Evolutionary conservation across 2,113 vertebrate species (phyloP).

Genomic region (Oplegnathus fasciatus): DNA sequence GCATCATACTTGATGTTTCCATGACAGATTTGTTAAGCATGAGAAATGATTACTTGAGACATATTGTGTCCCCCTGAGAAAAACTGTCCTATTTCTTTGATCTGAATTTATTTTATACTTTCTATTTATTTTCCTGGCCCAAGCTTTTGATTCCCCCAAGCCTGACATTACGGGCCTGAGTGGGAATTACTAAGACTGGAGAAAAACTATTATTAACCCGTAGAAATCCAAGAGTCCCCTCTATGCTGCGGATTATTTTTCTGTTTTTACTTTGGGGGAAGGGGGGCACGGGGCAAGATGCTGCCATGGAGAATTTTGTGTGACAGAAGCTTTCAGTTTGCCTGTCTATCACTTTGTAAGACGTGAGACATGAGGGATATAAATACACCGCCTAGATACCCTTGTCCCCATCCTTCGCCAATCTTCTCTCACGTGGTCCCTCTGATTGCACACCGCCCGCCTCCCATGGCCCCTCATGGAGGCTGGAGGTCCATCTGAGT

Average conservation of each 20-base stretch:
- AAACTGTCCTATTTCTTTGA: slow-evolving; percentile 61
- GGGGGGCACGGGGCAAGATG: slow-evolving; percentile 35
- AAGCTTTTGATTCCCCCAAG: slow-evolving; percentile 50
- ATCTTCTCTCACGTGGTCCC: slow-evolving; percentile 54
- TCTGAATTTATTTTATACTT: slow-evolving; percentile 60
- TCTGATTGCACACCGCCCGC: slow-evolving; percentile 50
- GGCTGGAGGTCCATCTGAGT: slow-evolving; percentile 56
- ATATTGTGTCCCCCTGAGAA: slow-evolving; percentile 64
- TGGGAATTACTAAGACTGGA: slow-evolving; percentile 56
- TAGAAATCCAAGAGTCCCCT: slow-evolving; percentile 48
- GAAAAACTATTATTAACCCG: slow-evolving; percentile 67
- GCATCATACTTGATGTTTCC: slow-evolving; percentile 37
- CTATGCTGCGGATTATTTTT: slow-evolving; percentile 62
- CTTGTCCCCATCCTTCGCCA: slow-evolving; percentile 74
- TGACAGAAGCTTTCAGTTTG: slow-evolving; percentile 80
- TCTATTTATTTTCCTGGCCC: slow-evolving; percentile 57
- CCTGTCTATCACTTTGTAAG: slow-evolving; percentile 80
- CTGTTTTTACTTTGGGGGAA: slow-evolving; percentile 36
- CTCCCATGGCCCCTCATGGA: slow-evolving; percentile 33
- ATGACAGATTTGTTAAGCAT: slow-evolving; percentile 67
- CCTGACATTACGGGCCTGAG: slow-evolving; percentile 39
- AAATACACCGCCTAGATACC: slow-evolving; percentile 81
- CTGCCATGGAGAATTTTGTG: slow-evolving; percentile 72
- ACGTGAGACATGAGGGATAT: slow-evolving; percentile 81
- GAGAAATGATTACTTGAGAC: slow-evolving; percentile 74